Evolutionary conservation across 2,888 invertebrate genomes (phyloP).

Genomic region (Opisthograptis luteolata): DNA sequence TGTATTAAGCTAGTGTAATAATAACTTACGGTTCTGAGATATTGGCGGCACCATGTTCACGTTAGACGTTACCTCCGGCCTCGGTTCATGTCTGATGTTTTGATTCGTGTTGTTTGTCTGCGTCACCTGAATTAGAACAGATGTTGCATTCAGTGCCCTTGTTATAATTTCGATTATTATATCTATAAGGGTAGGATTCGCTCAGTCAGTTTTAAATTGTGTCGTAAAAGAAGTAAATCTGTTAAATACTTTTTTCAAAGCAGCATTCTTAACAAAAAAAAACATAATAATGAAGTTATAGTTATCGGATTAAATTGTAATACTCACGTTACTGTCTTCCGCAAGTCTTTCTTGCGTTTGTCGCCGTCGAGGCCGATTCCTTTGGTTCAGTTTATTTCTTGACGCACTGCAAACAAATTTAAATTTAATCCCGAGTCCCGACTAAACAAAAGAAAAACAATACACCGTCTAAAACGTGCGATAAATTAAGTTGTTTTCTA

Average conservation of each 20-base stretch:
- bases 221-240: too few species aligned
- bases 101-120: conserved; percentile 61
- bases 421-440: too few species aligned
- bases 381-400: conserved; percentile 74
- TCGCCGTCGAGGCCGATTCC: conserved; percentile 66
- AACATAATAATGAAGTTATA: too few species aligned
- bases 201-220: too few species aligned
- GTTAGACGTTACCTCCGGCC: conserved; percentile 58
- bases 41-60: conserved; percentile 72
- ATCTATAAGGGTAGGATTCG: too few species aligned
- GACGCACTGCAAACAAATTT: conserved; percentile 61
- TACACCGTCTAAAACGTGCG: too few species aligned
- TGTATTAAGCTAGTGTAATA: background rate
- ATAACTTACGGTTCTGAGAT: conserved; percentile 60
- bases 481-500: too few species aligned
- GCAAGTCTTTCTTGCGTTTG: conserved; percentile 65
- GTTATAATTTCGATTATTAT: too few species aligned
- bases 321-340: conserved; percentile 66
- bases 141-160: background rate
- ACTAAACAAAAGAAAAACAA: too few species aligned
- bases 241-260: too few species aligned
- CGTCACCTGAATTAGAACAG: conserved; percentile 43
- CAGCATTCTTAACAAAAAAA: too few species aligned
- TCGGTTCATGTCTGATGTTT: conserved; percentile 62
- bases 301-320: too few species aligned